These are phyloP conservation scores for Manacus vitellinus DNA, from an alignment of 2,113 vertebrate species.

Conservation along the genomic window DNA sequence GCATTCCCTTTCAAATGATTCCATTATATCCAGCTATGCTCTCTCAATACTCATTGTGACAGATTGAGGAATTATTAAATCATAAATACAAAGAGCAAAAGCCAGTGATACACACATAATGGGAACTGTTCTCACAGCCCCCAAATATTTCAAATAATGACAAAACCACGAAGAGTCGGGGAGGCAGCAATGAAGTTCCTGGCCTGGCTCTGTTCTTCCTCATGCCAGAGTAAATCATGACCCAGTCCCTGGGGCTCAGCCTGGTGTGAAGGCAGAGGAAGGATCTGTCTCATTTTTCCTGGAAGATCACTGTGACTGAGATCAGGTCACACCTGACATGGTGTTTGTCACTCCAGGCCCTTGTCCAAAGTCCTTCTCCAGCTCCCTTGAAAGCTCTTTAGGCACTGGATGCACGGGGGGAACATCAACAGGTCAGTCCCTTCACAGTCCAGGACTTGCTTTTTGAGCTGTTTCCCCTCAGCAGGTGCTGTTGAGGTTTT, in stretches of 20 bases:
- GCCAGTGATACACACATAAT: slow-evolving; percentile 50
- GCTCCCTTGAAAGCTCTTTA: no score
- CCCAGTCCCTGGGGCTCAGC: neutral
- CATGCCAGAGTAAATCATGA: neutral
- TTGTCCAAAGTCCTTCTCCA: no score
- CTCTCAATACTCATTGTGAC: slow-evolving; percentile 64
- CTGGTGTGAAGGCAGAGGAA: neutral
- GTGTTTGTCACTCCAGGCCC: neutral
- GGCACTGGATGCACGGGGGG: neutral
- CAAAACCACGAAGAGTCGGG: slow-evolving; percentile 2
- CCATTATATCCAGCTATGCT: slow-evolving; percentile 51
- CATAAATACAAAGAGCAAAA: slow-evolving; percentile 62
- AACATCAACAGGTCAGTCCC: neutral
- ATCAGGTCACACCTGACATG: neutral
- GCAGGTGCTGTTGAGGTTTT: neutral
- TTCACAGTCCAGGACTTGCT: neutral
- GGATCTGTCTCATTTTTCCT: neutral
- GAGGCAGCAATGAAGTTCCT: neutral
- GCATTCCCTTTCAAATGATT: slow-evolving; percentile 63
- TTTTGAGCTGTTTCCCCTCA: neutral
- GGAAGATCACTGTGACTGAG: neutral
- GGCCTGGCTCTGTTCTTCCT: neutral
- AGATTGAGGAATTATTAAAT: slow-evolving; percentile 72
- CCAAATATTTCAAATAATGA: slow-evolving; percentile 63
- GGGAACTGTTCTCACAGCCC: slow-evolving; percentile 58